A percentile compares a stretch with the other conserved stretches of the same genome.
These are phyloP conservation scores for Seriola aureovittata DNA, from an alignment of 2,113 vertebrate genomes.

Conservation along the genomic window DNA sequence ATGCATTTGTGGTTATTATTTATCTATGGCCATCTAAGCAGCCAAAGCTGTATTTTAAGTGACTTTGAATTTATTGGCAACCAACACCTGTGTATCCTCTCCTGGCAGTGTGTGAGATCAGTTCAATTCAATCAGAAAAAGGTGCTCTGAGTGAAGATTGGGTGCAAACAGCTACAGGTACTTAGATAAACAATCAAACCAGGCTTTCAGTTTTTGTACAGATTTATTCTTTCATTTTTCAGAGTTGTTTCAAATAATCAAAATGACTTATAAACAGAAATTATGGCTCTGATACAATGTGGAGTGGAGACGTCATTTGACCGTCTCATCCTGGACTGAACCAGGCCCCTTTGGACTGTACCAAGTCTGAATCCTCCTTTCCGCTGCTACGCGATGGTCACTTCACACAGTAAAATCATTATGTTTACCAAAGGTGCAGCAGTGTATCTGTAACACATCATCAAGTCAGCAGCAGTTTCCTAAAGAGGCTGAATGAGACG, in stretches of 20 bases:
- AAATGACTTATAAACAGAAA: constrained; percentile 75
- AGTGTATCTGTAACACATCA: not conserved
- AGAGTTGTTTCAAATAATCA: constrained; percentile 67
- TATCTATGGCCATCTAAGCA: too few species aligned
- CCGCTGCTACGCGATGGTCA: not conserved
- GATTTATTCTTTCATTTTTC: constrained; percentile 69
- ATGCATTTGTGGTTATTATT: too few species aligned
- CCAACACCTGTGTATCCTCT: too few species aligned
- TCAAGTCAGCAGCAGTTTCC: not conserved
- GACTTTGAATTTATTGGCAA: too few species aligned
- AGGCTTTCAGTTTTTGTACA: constrained; percentile 56
- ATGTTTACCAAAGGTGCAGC: not conserved
- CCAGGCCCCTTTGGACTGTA: too few species aligned
- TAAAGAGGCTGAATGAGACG: not conserved
- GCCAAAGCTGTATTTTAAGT: too few species aligned
- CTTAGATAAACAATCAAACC: not conserved
- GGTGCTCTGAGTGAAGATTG: too few species aligned
- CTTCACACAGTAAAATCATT: not conserved
- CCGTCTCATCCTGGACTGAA: constrained; percentile 19
- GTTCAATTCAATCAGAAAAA: too few species aligned
- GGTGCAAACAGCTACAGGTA: not conserved
- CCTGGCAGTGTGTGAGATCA: too few species aligned
- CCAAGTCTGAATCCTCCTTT: constrained; percentile 28
- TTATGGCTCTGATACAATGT: constrained; percentile 74
- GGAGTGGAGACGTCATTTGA: constrained; percentile 54